Evolutionary conservation across 2,888 invertebrate species (phyloP), one percentile per base, ranked within the genome.

Genomic region (Seira musarum): DNA sequence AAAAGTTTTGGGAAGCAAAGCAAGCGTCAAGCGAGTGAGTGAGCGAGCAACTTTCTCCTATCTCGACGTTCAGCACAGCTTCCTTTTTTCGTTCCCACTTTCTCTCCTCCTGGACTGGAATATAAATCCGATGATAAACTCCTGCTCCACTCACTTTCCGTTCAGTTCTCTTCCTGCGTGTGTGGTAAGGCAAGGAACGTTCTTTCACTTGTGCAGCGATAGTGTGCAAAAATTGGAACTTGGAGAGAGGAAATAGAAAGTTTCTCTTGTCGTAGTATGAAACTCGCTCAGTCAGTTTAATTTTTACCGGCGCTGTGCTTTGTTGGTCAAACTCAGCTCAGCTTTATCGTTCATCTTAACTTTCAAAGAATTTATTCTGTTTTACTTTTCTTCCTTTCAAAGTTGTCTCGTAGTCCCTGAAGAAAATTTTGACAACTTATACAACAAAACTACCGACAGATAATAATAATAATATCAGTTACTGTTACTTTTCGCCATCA

Each of bases 121-220:
- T 40, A 40, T 40, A 40, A 40, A 40, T 61, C 78, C 21, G 46
- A n/a, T 71, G 78, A 71, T 78, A 65, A 65, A 78, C 71, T 71
- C 71, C 57, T 71, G 71, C 65, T 71, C 66, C 78, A 66, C 78
- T 78, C 78, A 78, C 78, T 78, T 71, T 71, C 60, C 71, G 66
- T 71, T 78, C 65, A 57, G 66, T 71, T 70, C 65, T 17, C 69
- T 53, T 71, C 71, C 78, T 71, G 71, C 71, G n/a, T n/a, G n/a
- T n/a, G n/a, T n/a, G n/a, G n/a, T n/a, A n/a, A n/a, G n/a, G n/a
- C n/a, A n/a, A n/a, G n/a, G n/a, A n/a, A n/a, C n/a, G n/a, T n/a
- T n/a, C n/a, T n/a, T n/a, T n/a, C n/a, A n/a, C n/a, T n/a, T n/a
- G n/a, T n/a, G n/a, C n/a, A n/a, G n/a, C n/a, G n/a, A n/a, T n/a